phyloP scores from a whole-genome alignment of 2,113 vertebrate genomes.

The Pollachius pollachius region DNA sequence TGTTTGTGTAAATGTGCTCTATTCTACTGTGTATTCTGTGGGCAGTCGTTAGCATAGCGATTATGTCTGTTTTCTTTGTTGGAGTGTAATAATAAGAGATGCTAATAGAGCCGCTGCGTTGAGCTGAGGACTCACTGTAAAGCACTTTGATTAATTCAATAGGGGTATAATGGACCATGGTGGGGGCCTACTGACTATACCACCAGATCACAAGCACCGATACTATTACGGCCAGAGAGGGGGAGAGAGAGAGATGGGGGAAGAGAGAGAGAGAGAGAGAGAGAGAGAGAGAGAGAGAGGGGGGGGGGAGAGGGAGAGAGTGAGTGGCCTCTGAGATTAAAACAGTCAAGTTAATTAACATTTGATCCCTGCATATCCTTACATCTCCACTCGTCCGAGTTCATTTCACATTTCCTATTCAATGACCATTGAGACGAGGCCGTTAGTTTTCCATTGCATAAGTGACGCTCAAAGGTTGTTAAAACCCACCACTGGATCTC shows the following conservation, averaged over 20 bases:
- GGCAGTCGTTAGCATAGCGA: too few relatives aligned
- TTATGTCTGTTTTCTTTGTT: neutral
- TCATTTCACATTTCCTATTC: constrained; percentile 54
- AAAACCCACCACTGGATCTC: constrained; percentile 7
- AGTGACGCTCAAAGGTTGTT: constrained; percentile 9
- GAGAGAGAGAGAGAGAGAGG: too few relatives aligned
- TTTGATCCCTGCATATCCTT: constrained; percentile 57
- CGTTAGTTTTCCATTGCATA: constrained; percentile 23
- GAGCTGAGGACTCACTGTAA: constrained; percentile 32
- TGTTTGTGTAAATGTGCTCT: too few relatives aligned
- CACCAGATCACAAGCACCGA: constrained; percentile 41
- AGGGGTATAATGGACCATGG: constrained; percentile 47
- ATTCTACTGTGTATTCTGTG: too few relatives aligned
- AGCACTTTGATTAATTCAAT: constrained; percentile 57
- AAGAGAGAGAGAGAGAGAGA: too few relatives aligned
- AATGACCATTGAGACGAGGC: constrained; percentile 24
- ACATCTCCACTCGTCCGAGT: constrained; percentile 36
- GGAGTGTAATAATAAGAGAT: constrained; percentile 5
- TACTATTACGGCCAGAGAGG: constrained; percentile 40
- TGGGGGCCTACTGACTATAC: constrained; percentile 31
- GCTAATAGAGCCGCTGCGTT: constrained; percentile 28
- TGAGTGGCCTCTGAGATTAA: constrained; percentile 64
- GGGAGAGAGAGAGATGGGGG: too few relatives aligned
- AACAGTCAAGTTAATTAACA: constrained; percentile 70
- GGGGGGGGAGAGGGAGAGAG: constrained; percentile 34